Percentiles rank a stretch among this genome's conserved stretches.
Evolutionary conservation across 2,888 invertebrate genomes (phyloP).

Genomic region (Ligdia adustata): DNA sequence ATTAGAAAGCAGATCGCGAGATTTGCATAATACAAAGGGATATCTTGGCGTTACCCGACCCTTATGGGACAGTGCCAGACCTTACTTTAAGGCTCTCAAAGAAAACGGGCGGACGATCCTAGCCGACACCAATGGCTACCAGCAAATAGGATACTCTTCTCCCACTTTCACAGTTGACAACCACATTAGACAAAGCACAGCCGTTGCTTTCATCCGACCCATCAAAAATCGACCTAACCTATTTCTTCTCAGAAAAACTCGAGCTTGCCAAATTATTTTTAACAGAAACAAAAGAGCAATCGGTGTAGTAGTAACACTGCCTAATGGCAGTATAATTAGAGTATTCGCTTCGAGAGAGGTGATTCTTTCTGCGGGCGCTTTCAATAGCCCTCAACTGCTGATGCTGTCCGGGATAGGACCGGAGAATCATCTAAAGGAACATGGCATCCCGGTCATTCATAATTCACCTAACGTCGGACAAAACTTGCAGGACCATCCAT

Average conservation of each 20-base stretch:
- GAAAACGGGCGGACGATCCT: slow-evolving; percentile 47
- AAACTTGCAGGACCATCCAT: slow-evolving; percentile 46
- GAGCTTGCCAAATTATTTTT: neutral
- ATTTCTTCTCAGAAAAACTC: neutral
- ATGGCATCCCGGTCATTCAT: neutral
- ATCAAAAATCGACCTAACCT: neutral
- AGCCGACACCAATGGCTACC: slow-evolving; percentile 42
- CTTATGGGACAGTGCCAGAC: slow-evolving; percentile 41
- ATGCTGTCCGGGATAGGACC: slow-evolving; percentile 61
- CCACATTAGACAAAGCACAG: slow-evolving; percentile 45
- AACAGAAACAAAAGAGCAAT: neutral
- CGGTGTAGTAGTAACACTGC: neutral
- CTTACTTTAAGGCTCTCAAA: slow-evolving; percentile 50
- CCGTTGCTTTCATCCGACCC: slow-evolving; percentile 43
- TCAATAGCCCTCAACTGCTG: slow-evolving; percentile 54
- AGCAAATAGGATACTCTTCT: slow-evolving; percentile 44
- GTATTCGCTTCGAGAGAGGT: slow-evolving; percentile 42
- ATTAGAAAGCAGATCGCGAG: slow-evolving; percentile 46
- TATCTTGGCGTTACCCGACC: slow-evolving; percentile 44
- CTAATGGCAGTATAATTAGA: neutral
- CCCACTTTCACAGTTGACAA: slow-evolving; percentile 40
- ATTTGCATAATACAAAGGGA: slow-evolving; percentile 43
- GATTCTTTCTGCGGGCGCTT: slow-evolving; percentile 54
- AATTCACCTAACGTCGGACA: slow-evolving; percentile 34
- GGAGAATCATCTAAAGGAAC: slow-evolving; percentile 16